Evolutionary conservation across 2,888 invertebrate species (phyloP), one percentile per base, ranked within the genome.

Genomic region (Orthonychiurus folsomi): DNA sequence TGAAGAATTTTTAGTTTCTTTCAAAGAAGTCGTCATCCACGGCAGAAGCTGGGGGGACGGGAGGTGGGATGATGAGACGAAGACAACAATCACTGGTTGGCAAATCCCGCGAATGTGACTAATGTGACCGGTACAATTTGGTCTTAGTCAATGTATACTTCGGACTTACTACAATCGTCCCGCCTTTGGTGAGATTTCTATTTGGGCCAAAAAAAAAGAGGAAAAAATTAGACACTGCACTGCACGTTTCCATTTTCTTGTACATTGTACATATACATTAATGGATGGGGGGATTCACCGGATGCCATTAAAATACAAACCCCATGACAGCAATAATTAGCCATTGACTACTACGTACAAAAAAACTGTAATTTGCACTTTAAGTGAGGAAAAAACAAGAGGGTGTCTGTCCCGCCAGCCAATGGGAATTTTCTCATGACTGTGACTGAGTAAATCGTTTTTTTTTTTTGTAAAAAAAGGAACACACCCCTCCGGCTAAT

Each of bases 71-170:
- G 37, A 37, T 37, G 37, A 5, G 37, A 37, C 37, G 37, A 37
- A 5, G 37, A 37, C 37, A 15, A 37, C 5, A 37, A 37, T 15
- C 5, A 37, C 37, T n/a, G n/a, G n/a, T n/a, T n/a, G 15, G 15
- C 37, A 15, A 9, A 5, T 37, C 9, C 37, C 15, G 5, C 37
- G 15, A 15, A 15, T 9, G 37, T 56, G 27, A 57, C 76, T 83
- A 84, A 76, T 84, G 84, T 75, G 87, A 86, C 76, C 89, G 83
- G 82, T 92, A 93, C 74, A 93, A 81, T 80, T 93, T 93, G 79
- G 89, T 90, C 83, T 93, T 93, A 78, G 87, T 88, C 80, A 93
- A 81, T 76, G 86, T 86, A 81, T 90, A 93, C 77, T 87, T 88
- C 74, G 87, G 86, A 81, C 90, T 89, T 78, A 93, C 88, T 80